A percentile compares a stretch with the other conserved stretches of the same genome.
Evolutionary conservation across 2,113 vertebrate genomes (phyloP).

Genomic region (Galbula dea): DNA sequence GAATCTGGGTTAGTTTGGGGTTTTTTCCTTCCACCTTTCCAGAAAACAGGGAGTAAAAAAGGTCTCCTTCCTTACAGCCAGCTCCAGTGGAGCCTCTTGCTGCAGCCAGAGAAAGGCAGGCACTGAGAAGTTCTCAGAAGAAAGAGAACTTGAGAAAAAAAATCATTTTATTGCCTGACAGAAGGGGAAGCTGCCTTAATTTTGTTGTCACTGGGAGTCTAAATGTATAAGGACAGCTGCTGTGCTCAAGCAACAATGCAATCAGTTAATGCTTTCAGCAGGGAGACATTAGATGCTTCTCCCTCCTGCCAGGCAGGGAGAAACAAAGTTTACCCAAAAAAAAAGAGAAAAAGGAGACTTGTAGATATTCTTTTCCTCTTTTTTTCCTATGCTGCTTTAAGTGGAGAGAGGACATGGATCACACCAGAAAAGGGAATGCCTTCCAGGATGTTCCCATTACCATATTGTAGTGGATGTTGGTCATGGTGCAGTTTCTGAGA

Average conservation of each 20-base stretch:
- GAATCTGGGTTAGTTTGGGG: neutral
- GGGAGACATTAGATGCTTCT: slow-evolving; percentile 68
- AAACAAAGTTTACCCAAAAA: slow-evolving; percentile 51
- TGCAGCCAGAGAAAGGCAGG: neutral
- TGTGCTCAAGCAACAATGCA: slow-evolving; percentile 74
- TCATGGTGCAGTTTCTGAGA: neutral
- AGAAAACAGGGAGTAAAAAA: neutral
- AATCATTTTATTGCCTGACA: slow-evolving; percentile 68
- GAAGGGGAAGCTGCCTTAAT: slow-evolving; percentile 70
- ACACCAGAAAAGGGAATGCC: neutral
- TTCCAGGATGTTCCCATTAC: neutral
- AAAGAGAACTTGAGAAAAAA: slow-evolving; percentile 54
- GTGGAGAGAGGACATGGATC: neutral
- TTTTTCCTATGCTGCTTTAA: neutral
- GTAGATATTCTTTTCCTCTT: neutral
- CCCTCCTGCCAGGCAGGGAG: slow-evolving; percentile 65
- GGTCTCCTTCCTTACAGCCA: neutral
- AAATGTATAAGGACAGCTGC: slow-evolving; percentile 75
- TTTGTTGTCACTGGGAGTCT: slow-evolving; percentile 75
- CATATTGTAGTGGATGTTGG: rapidly evolving
- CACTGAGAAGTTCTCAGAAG: slow-evolving; percentile 55
- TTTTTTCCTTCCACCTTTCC: neutral
- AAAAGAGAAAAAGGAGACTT: neutral
- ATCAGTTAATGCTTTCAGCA: slow-evolving; percentile 76
- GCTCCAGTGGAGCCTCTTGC: neutral